Evolutionary conservation across 2,113 vertebrate genomes (phyloP).

Genomic region (Cyprinodon tularosa): DNA sequence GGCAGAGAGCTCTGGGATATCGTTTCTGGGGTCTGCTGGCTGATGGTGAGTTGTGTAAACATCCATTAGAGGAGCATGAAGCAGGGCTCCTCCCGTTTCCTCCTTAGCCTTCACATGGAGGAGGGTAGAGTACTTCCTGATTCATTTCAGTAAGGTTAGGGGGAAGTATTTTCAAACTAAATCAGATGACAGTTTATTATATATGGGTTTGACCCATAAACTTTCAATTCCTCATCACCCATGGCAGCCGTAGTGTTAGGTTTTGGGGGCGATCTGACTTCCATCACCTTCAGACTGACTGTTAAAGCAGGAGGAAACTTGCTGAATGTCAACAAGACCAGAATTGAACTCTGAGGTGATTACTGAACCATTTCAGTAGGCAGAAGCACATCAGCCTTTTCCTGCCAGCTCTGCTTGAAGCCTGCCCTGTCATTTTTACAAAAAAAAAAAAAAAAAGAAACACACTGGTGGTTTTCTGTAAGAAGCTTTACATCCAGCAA

Average conservation of each 20-base stretch:
- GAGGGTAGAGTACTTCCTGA: slow-evolving; percentile 56
- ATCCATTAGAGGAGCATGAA: slow-evolving; percentile 74
- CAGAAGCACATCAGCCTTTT: not conserved
- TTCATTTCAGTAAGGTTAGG: slow-evolving; percentile 58
- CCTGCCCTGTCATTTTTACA: not conserved
- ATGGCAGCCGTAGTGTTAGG: slow-evolving; percentile 27
- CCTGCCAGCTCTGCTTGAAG: not conserved
- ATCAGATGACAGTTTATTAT: slow-evolving; percentile 66
- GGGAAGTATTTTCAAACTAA: slow-evolving; percentile 56
- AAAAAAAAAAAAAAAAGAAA: not conserved
- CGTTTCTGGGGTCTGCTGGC: slow-evolving; percentile 60
- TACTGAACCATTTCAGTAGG: slow-evolving; percentile 6
- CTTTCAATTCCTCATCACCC: slow-evolving; percentile 38
- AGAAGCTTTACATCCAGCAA: not conserved
- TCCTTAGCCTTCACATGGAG: slow-evolving; percentile 52
- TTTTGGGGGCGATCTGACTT: slow-evolving; percentile 42
- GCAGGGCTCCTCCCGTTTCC: slow-evolving; percentile 61
- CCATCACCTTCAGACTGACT: slow-evolving; percentile 21
- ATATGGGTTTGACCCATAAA: slow-evolving; percentile 49
- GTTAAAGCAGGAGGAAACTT: slow-evolving; percentile 16
- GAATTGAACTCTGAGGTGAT: not conserved
- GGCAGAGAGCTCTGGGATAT: slow-evolving; percentile 28
- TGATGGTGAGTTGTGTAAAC: slow-evolving; percentile 77
- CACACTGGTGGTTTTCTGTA: not conserved
- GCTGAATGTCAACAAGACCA: slow-evolving; percentile 17